Evolutionary conservation across 37 sponge, comb jelly and placozoan species (phyloP), one percentile per base, ranked within the genome.

Genomic region (Oscarella lobularis): DNA sequence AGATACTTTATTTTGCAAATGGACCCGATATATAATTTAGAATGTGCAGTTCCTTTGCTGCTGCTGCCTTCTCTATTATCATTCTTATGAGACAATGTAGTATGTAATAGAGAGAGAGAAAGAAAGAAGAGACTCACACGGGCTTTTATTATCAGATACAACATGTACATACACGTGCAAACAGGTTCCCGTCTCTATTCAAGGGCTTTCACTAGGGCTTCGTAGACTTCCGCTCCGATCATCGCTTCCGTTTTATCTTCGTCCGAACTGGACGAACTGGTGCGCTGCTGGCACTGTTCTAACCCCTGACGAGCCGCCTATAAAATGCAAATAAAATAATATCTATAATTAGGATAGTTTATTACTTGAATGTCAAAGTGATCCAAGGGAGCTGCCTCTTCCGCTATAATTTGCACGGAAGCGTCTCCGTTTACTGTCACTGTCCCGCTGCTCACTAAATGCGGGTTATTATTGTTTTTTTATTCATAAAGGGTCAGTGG

Each of bases 401-500:
- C 98, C 38, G 88, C 91, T 36, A 96, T 78, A 33, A 96, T 92
- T 75, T 96, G 98, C 0, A 96, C 94, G 67, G 88, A 80, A 37
- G 88, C 80, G 76, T 96, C 98, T 0, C 83, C 83, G 70, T 92
- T 84, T 36, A 96, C 77, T 14, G 98, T 89, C 55, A 92, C 90
- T 39, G 90, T 72, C 5, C 98, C 98, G 85, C 98, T 96, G 76
- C 98, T 96, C 3, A 87, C 98, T 89, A 41, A 4, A 40, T 2
- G 65, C 35, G n/a, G n/a, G n/a, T n/a, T n/a, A n/a, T n/a, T n/a
- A 36, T 40, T 2, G 30, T 3, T 3, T 0, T 32, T 2, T 5
- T 31, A 31, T 9, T 35, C n/a, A 66, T 3, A 75, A 29, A 36
- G 66, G 33, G 67, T 31, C 1, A 2, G 31, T 33, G 33, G 33